Evolutionary conservation across 2,888 invertebrate genomes (phyloP).

Genomic region (Pollenia labialis): DNA sequence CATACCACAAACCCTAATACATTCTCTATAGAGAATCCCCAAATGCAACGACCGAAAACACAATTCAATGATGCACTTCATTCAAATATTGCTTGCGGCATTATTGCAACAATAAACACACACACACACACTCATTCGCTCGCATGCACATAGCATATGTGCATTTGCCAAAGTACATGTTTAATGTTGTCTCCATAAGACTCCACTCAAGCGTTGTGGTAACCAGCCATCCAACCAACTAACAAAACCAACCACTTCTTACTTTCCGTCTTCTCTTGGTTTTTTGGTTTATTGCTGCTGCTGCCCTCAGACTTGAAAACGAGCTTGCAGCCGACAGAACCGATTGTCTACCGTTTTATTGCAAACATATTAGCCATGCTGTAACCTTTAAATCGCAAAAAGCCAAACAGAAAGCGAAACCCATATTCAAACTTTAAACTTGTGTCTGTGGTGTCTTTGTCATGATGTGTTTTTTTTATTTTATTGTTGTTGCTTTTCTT

Average conservation of each 20-base stretch:
- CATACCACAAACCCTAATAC: constrained; percentile 45
- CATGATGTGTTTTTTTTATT: constrained; percentile 29
- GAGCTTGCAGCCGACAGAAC: constrained; percentile 66
- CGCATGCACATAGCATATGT: background rate
- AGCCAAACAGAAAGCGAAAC: constrained; percentile 7
- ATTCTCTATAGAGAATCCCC: background rate
- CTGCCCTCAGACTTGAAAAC: constrained; percentile 43
- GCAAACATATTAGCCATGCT: constrained; percentile 79
- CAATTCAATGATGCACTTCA: constrained; percentile 72
- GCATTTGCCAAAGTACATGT: constrained; percentile 21
- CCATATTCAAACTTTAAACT: constrained; percentile 43
- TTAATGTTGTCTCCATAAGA: constrained; percentile 60
- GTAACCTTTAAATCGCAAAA: constrained; percentile 63
- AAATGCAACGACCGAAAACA: constrained; percentile 55
- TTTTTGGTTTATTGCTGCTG: constrained; percentile 1
- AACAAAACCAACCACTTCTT: constrained; percentile 21
- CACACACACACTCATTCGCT: constrained; percentile 3
- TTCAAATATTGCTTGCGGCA: constrained; percentile 70
- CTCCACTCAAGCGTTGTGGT: constrained; percentile 41
- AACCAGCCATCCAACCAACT: constrained; percentile 33
- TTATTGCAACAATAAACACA: constrained; percentile 67
- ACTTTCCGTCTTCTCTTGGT: background rate
- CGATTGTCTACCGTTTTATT: constrained; percentile 79
- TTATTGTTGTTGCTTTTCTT: constrained; percentile 46
- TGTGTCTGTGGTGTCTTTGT: constrained; percentile 48